phyloP scores from a whole-genome alignment of 2,888 invertebrate species.

The Apamea crenata region DNA sequence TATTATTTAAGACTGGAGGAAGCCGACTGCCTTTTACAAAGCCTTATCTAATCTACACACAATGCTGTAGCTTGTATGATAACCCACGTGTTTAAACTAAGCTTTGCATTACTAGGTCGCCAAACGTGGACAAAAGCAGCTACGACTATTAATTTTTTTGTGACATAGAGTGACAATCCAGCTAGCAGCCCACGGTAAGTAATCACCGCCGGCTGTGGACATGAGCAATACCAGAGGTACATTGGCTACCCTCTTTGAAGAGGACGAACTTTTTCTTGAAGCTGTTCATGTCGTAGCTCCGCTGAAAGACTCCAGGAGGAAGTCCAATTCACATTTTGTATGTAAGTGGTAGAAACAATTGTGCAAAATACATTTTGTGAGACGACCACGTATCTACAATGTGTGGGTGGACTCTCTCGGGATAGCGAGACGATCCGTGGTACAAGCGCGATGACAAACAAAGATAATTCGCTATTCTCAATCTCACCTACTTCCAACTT shows the following conservation, averaged over 20 bases:
- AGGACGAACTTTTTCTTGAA: neutral
- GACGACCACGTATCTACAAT: neutral
- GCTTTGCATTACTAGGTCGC: neutral
- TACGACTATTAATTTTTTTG: neutral
- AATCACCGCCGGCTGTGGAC: no score
- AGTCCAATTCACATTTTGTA: neutral
- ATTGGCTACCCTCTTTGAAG: no score
- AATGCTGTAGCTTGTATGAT: no score
- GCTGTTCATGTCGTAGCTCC: neutral
- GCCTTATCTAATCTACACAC: neutral
- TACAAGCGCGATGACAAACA: conserved; percentile 3
- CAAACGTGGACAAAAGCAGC: no score
- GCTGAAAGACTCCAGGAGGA: neutral
- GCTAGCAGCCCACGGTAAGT: no score
- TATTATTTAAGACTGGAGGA: neutral
- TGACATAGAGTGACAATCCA: neutral
- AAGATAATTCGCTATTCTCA: conserved; percentile 1
- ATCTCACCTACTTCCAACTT: conserved; percentile 42
- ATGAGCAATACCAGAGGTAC: neutral
- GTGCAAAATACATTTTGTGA: neutral
- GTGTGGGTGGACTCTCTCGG: neutral
- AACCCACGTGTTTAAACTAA: neutral
- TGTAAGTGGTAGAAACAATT: neutral
- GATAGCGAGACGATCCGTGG: neutral
- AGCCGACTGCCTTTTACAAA: neutral